Base-by-base conservation (phyloP, 2,113 vertebrate species). In the Prionailurus bengalensis region DNA sequence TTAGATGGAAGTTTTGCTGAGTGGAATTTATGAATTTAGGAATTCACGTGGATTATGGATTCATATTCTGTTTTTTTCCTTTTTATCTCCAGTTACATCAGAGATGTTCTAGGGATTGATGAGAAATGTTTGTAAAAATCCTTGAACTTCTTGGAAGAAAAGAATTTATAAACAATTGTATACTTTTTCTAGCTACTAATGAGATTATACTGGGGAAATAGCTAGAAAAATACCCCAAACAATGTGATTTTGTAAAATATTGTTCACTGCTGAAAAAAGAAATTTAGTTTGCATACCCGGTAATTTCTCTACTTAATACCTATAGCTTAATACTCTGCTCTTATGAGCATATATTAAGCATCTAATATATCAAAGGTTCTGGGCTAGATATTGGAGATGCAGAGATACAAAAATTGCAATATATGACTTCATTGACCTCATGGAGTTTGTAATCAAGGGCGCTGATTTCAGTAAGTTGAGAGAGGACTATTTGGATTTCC, bases 41-140 rank as follows among this genome's bases (percentile, higher is more conserved):
- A n/a, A 86, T 90, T 91, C 36, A 73, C 55, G 63, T 78, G 42
- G 70, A 63, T 82, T 97, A 61, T 91, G 5, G 31, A 71, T 88
- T 82, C 31, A 73, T 78, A 53, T 45, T 89, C 66, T n/a, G 89
- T 78, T 93, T 93, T 88, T 81, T 65, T 16, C 74, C 11, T n/a
- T 83, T 73, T 36, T 17, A 79, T 48, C 63, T 83, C 65, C 19
- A 39, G 76, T 86, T 94, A 96, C 33, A 21, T 93, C 73, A 80
- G 66, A 45, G 58, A 39, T 89, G 33, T 73, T 95, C 12, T 51
- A 94, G 76, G 15, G 73, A 92, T 94, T 97, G 68, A n/a, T 97
- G 87, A 96, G 83, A 78, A 87, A 91, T 76, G 51, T 93, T 36
- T 93, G 21, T 93, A 93, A 92, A 95, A 95, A 71, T 94, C 33